phyloP scores from a whole-genome alignment of 1,140 invertebrate genomes.

The Drosophila biarmipes region DNA sequence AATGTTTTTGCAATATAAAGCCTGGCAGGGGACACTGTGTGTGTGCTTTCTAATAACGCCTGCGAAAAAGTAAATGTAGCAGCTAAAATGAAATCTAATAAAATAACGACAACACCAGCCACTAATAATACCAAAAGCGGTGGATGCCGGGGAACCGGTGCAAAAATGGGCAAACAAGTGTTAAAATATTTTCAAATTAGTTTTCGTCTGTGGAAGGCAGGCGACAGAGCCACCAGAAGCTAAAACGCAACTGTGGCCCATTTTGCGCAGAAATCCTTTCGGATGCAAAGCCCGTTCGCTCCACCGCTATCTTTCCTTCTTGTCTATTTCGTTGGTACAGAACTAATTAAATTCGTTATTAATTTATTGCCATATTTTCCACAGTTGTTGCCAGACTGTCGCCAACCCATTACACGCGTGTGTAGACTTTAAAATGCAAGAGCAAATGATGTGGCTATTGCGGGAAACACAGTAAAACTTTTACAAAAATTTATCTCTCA shows the following conservation, averaged over 20 bases:
- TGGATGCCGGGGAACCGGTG: conserved; percentile 7
- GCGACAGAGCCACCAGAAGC: conserved; percentile 18
- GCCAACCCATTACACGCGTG: conserved; percentile 4
- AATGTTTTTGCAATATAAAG: conserved; percentile 76
- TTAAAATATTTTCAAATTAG: conserved; percentile 82
- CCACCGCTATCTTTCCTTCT: conserved; percentile 5
- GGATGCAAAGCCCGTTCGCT: conserved; percentile 22
- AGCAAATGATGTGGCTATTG: neutral
- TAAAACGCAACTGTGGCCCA: conserved; percentile 57
- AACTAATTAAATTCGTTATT: conserved; percentile 76
- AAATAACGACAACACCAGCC: conserved; percentile 58
- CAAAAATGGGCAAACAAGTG: conserved; percentile 70
- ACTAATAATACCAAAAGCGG: conserved; percentile 39
- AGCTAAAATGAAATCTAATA: conserved; percentile 74
- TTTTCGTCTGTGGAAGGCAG: conserved; percentile 55
- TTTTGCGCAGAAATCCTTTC: conserved; percentile 47
- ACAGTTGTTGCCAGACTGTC: conserved; percentile 23
- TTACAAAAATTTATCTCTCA: neutral
- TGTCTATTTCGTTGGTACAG: conserved; percentile 25
- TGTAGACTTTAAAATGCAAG: conserved; percentile 8
- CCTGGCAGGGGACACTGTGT: conserved; percentile 10
- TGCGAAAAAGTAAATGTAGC: conserved; percentile 61
- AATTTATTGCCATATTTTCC: conserved; percentile 65
- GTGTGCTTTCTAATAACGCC: conserved; percentile 50
- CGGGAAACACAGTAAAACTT: neutral